phyloP scores from a whole-genome alignment of 2,113 vertebrate genomes.

The Triplophysa siluroides region DNA sequence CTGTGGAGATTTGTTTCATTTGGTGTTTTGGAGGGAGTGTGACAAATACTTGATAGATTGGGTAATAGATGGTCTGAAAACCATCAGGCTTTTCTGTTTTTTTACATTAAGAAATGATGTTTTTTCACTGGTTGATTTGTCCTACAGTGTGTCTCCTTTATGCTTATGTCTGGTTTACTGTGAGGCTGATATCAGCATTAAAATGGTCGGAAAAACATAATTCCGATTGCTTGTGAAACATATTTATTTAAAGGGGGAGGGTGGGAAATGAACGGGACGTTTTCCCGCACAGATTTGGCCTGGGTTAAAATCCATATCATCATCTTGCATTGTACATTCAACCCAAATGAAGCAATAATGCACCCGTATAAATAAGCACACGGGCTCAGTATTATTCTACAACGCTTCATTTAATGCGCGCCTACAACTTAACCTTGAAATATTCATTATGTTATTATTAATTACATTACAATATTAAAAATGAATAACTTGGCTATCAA shows the following conservation, averaged over 20 bases:
- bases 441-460: conserved; percentile 61
- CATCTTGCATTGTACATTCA: conserved; percentile 1
- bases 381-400: conserved; percentile 22
- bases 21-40: conserved; percentile 38
- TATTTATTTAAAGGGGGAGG: conserved; percentile 1
- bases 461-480: conserved; percentile 57
- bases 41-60: conserved; percentile 47
- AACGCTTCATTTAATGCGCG: conserved; percentile 11
- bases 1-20: conserved; percentile 43
- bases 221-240: conserved; percentile 1
- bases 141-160: background rate
- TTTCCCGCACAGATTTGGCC: conserved; percentile 16
- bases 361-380: conserved; percentile 5
- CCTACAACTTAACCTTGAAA: conserved; percentile 56
- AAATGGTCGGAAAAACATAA: background rate
- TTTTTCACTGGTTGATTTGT: conserved; percentile 24
- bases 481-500: conserved; percentile 55
- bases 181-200: conserved; percentile 13
- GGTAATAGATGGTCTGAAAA: conserved; percentile 21
- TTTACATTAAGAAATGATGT: conserved; percentile 30
- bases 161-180: background rate
- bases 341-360: conserved; percentile 6
- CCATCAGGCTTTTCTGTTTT: conserved; percentile 34
- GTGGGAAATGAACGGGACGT: conserved; percentile 26
- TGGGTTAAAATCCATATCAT: conserved; percentile 25